These are phyloP conservation scores for Odontophorus gujanensis DNA, from an alignment of 2,113 vertebrate species.

Conservation along the genomic window DNA sequence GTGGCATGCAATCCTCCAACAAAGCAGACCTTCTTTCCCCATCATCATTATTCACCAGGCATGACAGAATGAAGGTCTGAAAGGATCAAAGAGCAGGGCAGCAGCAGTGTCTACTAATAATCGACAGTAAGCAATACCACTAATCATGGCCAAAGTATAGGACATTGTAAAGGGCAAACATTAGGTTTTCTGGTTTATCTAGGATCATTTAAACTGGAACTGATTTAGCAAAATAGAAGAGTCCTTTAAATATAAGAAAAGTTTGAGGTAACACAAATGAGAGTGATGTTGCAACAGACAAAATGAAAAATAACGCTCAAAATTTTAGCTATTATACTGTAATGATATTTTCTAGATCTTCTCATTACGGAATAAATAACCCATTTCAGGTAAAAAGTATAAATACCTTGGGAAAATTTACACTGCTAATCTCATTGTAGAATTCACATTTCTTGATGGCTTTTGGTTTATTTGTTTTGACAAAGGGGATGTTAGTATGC, in stretches of 20 bases:
- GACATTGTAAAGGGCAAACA: neutral
- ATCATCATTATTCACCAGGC: constrained; percentile 44
- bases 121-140: constrained; percentile 41
- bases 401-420: neutral
- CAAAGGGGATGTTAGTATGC: neutral
- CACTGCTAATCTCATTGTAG: neutral
- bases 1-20: constrained; percentile 18
- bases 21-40: constrained; percentile 39
- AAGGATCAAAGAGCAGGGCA: constrained; percentile 63
- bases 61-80: constrained; percentile 47
- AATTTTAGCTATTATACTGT: neutral
- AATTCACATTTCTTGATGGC: neutral
- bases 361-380: neutral
- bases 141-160: constrained; percentile 29
- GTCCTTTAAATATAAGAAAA: neutral
- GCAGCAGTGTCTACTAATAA: constrained; percentile 48
- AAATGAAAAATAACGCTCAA: neutral
- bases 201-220: neutral
- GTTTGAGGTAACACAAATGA: neutral
- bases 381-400: too few relatives aligned
- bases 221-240: neutral
- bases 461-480: neutral
- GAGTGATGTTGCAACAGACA: neutral
- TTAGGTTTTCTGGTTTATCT: neutral
- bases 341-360: neutral